Evolutionary conservation across 2,113 vertebrate species (phyloP), one percentile per base, ranked within the genome.

Genomic region (Fregata magnificens): DNA sequence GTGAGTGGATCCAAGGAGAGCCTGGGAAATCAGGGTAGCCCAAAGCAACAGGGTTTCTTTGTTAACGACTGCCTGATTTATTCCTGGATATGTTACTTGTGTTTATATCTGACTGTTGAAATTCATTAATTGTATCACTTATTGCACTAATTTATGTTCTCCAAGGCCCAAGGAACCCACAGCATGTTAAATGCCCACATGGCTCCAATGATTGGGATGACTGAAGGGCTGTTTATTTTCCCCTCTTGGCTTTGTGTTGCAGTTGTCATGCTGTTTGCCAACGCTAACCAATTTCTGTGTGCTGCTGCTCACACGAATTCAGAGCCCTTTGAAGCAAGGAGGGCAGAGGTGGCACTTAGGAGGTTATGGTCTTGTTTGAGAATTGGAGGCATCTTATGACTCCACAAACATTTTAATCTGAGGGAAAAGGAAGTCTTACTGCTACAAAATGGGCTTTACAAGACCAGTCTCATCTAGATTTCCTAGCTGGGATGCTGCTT

Each of bases 151-250:
- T 95, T 96, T 97, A 95, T 88, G 78, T 83, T 85, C 88, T 93
- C 45, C 50, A 44, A 14, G 77, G 66, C 55, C 72, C 0, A 4
- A 93, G 88, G 93, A 96, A 94, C 81, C 95, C 70, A 72, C 58
- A 97, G 95, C 74, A 95, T 95, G 93, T 90, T 62, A 96, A 93
- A 95, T 96, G 86, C n/a, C 74, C 66, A 86, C 93, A 55, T 95
- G 95, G 50, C 91, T 97, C 58, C 86, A 66, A 91, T 97, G 93
- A 90, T 0, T 96, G 86, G 67, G 84, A 95, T 97, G 88, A 89
- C 93, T 96, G 71, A 80, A 94, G 53, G 85, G 96, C n/a, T 96
- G 96, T 96, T 96, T 96, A 92, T 95, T 94, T 96, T 97, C 82
- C 50, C 78, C 93, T 86, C 86, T 91, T 93, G 84, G 91, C 89